phyloP scores from a whole-genome alignment of 2,888 invertebrate genomes.

The Pediacus dermestoides region DNA sequence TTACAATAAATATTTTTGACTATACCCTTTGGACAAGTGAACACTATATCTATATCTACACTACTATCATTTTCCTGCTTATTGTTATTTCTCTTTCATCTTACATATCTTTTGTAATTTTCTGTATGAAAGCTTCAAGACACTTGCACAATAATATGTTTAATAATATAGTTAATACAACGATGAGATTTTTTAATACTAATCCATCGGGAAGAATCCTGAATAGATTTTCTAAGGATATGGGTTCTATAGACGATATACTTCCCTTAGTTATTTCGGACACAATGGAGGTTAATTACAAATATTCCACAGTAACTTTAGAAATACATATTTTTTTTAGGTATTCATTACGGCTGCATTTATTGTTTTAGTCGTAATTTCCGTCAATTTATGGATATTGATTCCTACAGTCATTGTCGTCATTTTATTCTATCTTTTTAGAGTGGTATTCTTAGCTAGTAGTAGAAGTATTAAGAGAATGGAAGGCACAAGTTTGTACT shows the following conservation, averaged over 20 bases:
- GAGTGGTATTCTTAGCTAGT: conserved; percentile 65
- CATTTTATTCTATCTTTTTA: conserved; percentile 58
- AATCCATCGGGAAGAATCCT: no score
- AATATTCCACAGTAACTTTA: no score
- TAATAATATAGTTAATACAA: no score
- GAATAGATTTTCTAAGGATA: no score
- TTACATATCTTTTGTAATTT: conserved; percentile 52
- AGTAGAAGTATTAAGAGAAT: conserved; percentile 68
- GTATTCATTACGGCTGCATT: conserved; percentile 17
- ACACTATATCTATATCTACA: conserved; percentile 45
- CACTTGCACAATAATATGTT: no score
- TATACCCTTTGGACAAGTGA: no score
- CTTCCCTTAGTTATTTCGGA: no score
- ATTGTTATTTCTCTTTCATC: conserved; percentile 46
- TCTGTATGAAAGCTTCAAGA: conserved; percentile 54
- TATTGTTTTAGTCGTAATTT: conserved; percentile 64
- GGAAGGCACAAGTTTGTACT: conserved; percentile 60
- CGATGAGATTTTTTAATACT: no score
- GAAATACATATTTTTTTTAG: no score
- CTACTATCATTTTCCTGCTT: conserved; percentile 32
- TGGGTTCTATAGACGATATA: conserved; percentile 54
- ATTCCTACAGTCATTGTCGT: conserved; percentile 62
- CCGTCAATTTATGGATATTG: conserved; percentile 66
- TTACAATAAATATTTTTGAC: conserved; percentile 15
- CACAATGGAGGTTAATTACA: conserved; percentile 28